These are phyloP conservation scores for Indicator maculatus DNA, from an alignment of 2,113 vertebrate genomes.

Conservation along the genomic window DNA sequence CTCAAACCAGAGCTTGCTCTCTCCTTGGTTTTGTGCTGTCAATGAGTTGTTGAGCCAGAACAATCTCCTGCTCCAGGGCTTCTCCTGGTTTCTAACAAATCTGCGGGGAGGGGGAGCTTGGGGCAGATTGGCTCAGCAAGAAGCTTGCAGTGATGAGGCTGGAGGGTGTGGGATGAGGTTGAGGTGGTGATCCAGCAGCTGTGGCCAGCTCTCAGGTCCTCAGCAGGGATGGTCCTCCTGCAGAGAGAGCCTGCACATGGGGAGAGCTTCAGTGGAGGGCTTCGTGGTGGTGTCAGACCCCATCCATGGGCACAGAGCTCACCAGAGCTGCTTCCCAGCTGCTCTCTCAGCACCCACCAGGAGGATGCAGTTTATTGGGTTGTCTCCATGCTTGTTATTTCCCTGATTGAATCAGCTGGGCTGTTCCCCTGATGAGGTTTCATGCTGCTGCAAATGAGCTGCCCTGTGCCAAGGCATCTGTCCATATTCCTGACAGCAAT, in stretches of 20 bases:
- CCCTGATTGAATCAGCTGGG: neutral
- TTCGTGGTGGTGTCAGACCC: accelerated
- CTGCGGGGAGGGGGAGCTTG: accelerated
- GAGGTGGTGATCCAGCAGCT: neutral
- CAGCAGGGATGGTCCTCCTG: neutral
- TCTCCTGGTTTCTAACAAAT: too few species aligned
- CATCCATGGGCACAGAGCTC: accelerated
- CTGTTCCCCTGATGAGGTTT: neutral
- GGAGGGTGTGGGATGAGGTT: accelerated
- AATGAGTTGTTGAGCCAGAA: neutral
- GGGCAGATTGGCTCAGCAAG: neutral
- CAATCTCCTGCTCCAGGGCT: accelerated
- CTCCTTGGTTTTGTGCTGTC: accelerated
- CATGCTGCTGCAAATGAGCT: neutral
- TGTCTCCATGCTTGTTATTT: neutral
- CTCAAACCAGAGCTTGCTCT: neutral
- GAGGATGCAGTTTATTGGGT: neutral
- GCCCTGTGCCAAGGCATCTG: conserved; percentile 12
- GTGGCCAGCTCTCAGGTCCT: accelerated
- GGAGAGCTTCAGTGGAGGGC: too few species aligned
- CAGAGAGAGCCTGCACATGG: neutral
- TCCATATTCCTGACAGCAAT: neutral
- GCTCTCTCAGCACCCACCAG: neutral
- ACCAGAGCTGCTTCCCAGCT: neutral
- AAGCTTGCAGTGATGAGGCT: neutral